These are phyloP conservation scores for Heliconius congener DNA, from an alignment of 1,140 invertebrate species.

Conservation along the genomic window DNA sequence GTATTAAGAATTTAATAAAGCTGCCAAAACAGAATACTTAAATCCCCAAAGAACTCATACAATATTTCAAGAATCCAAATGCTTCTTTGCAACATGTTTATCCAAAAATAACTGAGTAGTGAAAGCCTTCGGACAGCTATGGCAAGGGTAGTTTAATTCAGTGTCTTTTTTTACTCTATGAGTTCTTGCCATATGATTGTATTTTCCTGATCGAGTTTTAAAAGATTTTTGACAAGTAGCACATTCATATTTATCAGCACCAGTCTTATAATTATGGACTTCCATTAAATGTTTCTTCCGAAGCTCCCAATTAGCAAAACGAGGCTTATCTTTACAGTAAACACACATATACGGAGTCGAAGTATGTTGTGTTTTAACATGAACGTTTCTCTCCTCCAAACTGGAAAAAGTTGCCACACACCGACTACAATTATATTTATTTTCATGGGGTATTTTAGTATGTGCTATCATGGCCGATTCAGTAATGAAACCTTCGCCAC, in stretches of 20 bases:
- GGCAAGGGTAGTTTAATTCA: conserved; percentile 65
- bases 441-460: conserved; percentile 73
- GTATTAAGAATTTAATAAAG: background rate
- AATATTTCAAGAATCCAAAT: conserved; percentile 49
- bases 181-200: conserved; percentile 71
- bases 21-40: background rate
- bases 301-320: conserved; percentile 71
- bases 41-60: background rate
- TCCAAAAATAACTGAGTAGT: conserved; percentile 72
- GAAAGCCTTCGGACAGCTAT: conserved; percentile 67
- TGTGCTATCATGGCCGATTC: conserved; percentile 73
- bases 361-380: conserved; percentile 73
- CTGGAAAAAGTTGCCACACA: conserved; percentile 68
- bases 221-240: conserved; percentile 68
- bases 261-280: conserved; percentile 69
- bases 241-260: conserved; percentile 69
- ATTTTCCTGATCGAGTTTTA: conserved; percentile 72
- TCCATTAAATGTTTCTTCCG: conserved; percentile 68
- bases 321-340: conserved; percentile 69
- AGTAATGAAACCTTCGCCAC: conserved; percentile 72
- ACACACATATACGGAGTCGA: conserved; percentile 67
- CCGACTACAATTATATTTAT: conserved; percentile 69
- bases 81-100: conserved; percentile 72
- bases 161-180: conserved; percentile 67
- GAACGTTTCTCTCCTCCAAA: conserved; percentile 67